phyloP scores from a whole-genome alignment of 2,113 vertebrate genomes.

The Bubo scandiacus region DNA sequence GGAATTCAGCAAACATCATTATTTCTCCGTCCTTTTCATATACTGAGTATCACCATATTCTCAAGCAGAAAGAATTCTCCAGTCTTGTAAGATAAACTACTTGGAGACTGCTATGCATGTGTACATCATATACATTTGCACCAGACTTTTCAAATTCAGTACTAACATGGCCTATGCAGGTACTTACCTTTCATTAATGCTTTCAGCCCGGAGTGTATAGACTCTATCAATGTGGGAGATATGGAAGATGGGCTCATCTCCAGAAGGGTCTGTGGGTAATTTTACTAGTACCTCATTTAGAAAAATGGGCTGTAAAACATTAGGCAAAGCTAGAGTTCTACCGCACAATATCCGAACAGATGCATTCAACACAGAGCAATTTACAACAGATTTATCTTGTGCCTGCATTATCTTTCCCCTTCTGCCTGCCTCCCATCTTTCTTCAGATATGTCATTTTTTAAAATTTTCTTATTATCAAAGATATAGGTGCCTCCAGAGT shows the following conservation, averaged over 20 bases:
- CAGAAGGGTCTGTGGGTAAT: slow-evolving; percentile 95
- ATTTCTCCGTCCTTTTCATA: not conserved
- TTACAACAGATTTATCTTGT: not conserved
- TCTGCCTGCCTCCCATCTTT: not conserved
- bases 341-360: not conserved
- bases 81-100: not conserved
- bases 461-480: not conserved
- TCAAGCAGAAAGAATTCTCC: not conserved
- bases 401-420: not conserved
- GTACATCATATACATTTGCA: not conserved
- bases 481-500: not conserved
- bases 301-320: slow-evolving; percentile 91
- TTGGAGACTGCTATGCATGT: not conserved
- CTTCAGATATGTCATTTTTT: not conserved
- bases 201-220: slow-evolving; percentile 95
- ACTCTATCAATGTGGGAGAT: slow-evolving; percentile 98
- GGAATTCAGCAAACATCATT: not conserved
- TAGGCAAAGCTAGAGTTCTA: slow-evolving; percentile 31
- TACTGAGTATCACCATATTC: not conserved
- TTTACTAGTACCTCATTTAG: slow-evolving; percentile 98
- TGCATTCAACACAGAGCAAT: not conserved
- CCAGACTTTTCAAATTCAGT: not conserved
- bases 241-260: slow-evolving; percentile 97
- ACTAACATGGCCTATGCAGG: not conserved
- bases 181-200: slow-evolving; percentile 92